Evolutionary conservation across 2,888 invertebrate species (phyloP).

Genomic region (Hecatera dysodea): DNA sequence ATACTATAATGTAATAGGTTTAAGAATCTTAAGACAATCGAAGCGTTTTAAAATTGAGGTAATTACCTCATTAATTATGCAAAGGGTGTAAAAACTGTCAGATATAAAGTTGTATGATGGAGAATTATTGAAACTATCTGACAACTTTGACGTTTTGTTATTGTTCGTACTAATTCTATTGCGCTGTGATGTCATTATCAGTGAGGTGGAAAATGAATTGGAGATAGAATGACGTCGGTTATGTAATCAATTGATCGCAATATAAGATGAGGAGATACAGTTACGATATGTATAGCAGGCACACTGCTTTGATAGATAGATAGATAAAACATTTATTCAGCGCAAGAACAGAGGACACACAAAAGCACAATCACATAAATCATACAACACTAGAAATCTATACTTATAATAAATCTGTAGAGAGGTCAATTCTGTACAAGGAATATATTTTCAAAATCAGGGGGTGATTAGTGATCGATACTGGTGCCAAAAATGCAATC

Average conservation of each 20-base stretch:
- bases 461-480: too few relatives aligned
- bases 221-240: neutral
- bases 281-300: too few relatives aligned
- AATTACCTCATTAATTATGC: neutral
- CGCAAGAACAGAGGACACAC: too few relatives aligned
- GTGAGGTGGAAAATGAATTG: constrained; percentile 17
- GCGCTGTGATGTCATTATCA: neutral
- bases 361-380: too few relatives aligned
- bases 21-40: neutral
- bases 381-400: too few relatives aligned
- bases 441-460: too few relatives aligned
- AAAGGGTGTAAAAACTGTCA: constrained; percentile 10
- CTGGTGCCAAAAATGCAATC: too few relatives aligned
- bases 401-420: too few relatives aligned
- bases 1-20: neutral
- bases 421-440: too few relatives aligned
- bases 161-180: constrained; percentile 12
- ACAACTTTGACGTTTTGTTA: constrained; percentile 4
- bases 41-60: constrained; percentile 5
- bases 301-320: too few relatives aligned
- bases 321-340: too few relatives aligned
- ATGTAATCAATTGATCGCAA: neutral
- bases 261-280: neutral
- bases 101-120: neutral
- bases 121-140: constrained; percentile 4